Percentiles rank a stretch among this genome's conserved stretches.
These are phyloP conservation scores for Amblyteles armatorius DNA, from an alignment of 2,888 invertebrate species.

Conservation along the genomic window DNA sequence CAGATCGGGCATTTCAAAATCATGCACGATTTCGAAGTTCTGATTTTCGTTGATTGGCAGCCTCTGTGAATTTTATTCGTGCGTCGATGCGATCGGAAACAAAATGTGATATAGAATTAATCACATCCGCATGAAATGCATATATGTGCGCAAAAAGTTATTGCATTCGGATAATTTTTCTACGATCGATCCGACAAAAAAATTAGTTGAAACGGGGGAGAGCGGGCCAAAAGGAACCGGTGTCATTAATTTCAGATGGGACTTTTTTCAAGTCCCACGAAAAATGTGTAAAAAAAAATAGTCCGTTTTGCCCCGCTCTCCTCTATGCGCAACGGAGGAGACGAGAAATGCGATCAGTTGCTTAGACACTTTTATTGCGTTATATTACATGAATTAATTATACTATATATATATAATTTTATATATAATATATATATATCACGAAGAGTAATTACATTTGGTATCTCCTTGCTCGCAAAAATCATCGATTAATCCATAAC, in stretches of 20 bases:
- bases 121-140: no score
- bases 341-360: constrained; percentile 7
- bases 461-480: constrained; percentile 69
- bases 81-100: no score
- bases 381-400: constrained; percentile 69
- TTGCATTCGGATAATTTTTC: no score
- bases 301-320: neutral
- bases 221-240: neutral
- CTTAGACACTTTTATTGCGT: constrained; percentile 70
- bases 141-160: no score
- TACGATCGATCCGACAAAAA: neutral
- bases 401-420: constrained; percentile 78
- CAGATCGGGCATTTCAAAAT: no score
- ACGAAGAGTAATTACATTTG: constrained; percentile 81
- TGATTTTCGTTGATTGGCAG: no score
- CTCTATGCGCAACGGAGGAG: neutral
- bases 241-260: no score
- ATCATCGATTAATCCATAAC: constrained; percentile 61
- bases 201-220: neutral
- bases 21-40: no score
- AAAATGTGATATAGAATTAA: no score
- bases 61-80: no score
- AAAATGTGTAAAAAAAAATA: no score
- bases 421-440: constrained; percentile 78
- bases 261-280: no score